phyloP scores from a whole-genome alignment of 2,797 vertebrate species.

The Platalea minor region DNA sequence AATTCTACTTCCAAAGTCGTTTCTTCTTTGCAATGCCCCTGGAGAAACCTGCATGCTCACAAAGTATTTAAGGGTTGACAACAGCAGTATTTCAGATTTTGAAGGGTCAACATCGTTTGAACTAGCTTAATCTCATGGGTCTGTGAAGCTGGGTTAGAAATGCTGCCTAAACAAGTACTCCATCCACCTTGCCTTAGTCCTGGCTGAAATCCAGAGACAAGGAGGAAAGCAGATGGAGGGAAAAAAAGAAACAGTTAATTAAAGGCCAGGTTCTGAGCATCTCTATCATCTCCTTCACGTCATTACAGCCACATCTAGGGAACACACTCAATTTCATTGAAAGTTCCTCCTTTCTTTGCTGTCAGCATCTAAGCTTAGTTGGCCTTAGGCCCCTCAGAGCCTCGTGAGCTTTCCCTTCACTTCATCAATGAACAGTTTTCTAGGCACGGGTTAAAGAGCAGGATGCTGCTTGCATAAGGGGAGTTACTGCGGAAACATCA shows the following conservation, averaged over 20 bases:
- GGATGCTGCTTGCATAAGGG: neutral
- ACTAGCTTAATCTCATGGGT: neutral
- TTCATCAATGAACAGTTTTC: neutral
- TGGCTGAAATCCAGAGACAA: constrained; percentile 13
- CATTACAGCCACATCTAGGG: neutral
- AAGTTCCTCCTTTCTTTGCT: constrained; percentile 3
- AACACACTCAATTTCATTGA: neutral
- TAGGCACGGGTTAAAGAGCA: constrained; percentile 3
- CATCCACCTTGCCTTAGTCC: neutral
- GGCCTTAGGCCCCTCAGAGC: constrained; percentile 12
- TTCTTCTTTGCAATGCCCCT: neutral
- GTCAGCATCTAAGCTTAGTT: constrained; percentile 11
- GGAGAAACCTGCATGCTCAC: neutral
- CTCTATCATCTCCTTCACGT: neutral
- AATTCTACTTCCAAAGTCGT: neutral
- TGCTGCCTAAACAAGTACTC: constrained; percentile 2
- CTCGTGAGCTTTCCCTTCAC: constrained; percentile 45
- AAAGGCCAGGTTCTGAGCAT: constrained; percentile 10
- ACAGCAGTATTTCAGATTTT: neutral
- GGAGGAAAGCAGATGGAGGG: neutral
- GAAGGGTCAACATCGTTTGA: constrained; percentile 14
- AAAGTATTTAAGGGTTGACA: neutral
- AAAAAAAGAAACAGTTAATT: neutral
- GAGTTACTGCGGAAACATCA: neutral
- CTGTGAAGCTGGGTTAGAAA: neutral